phyloP scores from a whole-genome alignment of 1,140 invertebrate genomes.

The Dufourea novaeangliae region DNA sequence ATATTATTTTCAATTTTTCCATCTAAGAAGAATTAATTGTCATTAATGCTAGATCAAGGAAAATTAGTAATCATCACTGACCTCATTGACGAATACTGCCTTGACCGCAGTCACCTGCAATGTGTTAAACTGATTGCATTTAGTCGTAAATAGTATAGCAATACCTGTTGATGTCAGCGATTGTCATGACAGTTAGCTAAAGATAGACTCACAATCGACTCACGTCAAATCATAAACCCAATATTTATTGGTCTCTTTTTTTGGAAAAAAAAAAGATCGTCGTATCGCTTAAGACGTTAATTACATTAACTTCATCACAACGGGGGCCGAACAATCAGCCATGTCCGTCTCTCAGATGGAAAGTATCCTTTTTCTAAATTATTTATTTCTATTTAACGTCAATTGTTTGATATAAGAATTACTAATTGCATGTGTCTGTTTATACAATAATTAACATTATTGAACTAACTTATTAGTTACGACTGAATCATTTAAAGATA shows the following conservation, averaged over 20 bases:
- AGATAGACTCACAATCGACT: not conserved
- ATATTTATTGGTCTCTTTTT: not conserved
- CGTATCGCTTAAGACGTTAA: slow-evolving; percentile 55
- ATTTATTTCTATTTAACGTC: not conserved
- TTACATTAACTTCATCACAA: slow-evolving; percentile 81
- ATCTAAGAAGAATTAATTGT: slow-evolving; percentile 1
- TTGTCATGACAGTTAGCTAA: slow-evolving; percentile 11
- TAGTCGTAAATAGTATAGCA: not conserved
- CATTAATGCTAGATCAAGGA: not conserved
- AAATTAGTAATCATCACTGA: slow-evolving; percentile 10
- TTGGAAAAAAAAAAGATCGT: not conserved
- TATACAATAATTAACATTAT: not conserved
- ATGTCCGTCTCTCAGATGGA: slow-evolving; percentile 93
- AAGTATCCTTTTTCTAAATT: slow-evolving; percentile 88
- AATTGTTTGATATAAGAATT: not conserved
- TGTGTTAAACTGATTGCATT: not conserved
- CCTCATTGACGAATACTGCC: not conserved
- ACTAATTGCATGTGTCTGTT: not conserved
- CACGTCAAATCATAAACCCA: not conserved
- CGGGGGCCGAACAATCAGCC: slow-evolving; percentile 87
- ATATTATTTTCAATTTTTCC: not conserved
- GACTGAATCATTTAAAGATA: not conserved
- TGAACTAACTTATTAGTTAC: not conserved
- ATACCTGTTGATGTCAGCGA: not conserved
- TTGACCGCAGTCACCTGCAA: not conserved